These are phyloP conservation scores for Chloroclysta siterata DNA, from an alignment of 2,888 invertebrate species.

Conservation along the genomic window DNA sequence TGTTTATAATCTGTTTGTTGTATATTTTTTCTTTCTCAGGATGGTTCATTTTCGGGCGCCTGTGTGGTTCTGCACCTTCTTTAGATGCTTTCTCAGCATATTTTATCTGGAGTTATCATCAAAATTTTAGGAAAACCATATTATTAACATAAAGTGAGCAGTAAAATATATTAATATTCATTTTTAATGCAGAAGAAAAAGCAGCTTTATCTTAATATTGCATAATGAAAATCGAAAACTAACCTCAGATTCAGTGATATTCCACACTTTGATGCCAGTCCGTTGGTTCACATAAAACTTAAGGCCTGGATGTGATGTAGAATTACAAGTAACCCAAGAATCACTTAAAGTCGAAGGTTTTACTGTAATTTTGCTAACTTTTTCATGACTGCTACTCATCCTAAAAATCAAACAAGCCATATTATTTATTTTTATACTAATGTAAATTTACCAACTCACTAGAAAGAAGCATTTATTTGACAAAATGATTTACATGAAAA, in stretches of 20 bases:
- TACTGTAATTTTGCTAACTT: constrained; percentile 16
- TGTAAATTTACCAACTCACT: too few species aligned
- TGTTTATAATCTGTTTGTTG: constrained; percentile 52
- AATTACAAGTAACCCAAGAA: constrained; percentile 65
- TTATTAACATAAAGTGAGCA: too few species aligned
- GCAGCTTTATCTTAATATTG: background rate
- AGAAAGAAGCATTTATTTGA: too few species aligned
- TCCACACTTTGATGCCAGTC: constrained; percentile 68
- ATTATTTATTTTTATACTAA: background rate
- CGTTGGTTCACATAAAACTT: constrained; percentile 70
- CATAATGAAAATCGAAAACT: too few species aligned
- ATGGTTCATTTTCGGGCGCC: constrained; percentile 50
- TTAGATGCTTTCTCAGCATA: constrained; percentile 34
- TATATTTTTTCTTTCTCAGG: constrained; percentile 28
- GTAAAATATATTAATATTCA: too few species aligned
- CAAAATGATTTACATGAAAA: too few species aligned
- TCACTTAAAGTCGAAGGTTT: constrained; percentile 49
- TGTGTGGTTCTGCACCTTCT: constrained; percentile 61
- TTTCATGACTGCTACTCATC: constrained; percentile 21
- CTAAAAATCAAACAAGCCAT: constrained; percentile 12
- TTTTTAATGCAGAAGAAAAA: background rate
- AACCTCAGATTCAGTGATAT: constrained; percentile 65
- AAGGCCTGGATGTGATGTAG: constrained; percentile 60
- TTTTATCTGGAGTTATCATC: constrained; percentile 52
- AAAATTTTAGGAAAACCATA: background rate